Conservation (phyloP, 2,888 invertebrate species). For the Pseudanteris insignis region DNA sequence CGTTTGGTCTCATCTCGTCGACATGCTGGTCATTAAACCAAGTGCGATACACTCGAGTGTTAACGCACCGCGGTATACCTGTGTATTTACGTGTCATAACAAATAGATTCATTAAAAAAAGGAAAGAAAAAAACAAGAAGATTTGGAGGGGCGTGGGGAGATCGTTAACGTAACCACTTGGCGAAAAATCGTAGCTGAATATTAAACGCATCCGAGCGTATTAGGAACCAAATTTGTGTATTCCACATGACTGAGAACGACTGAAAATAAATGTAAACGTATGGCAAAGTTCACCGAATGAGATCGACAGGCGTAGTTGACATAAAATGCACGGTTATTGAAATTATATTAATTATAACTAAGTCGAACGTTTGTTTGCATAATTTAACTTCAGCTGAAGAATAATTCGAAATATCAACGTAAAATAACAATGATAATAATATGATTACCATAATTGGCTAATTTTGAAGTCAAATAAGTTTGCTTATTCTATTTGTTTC, state of each 20-base stretch:
- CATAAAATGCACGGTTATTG: too few species aligned
- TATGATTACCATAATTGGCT: too few species aligned
- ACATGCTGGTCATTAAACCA: constrained; percentile 38
- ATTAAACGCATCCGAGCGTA: constrained; percentile 18
- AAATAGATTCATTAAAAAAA: constrained; percentile 35
- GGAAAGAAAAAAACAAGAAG: too few species aligned
- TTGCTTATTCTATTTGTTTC: neutral
- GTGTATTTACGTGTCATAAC: constrained; percentile 13
- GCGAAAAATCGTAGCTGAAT: constrained; percentile 23
- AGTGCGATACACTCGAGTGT: constrained; percentile 24
- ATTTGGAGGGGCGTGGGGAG: too few species aligned
- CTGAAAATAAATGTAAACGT: neutral
- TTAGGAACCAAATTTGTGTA: neutral
- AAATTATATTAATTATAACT: too few species aligned
- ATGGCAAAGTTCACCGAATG: too few species aligned
- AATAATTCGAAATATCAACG: too few species aligned
- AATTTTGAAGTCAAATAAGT: neutral
- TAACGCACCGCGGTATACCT: constrained; percentile 19
- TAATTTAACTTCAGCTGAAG: too few species aligned
- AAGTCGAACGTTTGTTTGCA: too few species aligned
- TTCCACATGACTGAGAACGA: neutral
- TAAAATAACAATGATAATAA: too few species aligned
- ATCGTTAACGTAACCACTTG: constrained; percentile 35
- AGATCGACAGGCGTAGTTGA: too few species aligned
- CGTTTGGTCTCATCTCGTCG: constrained; percentile 26